A percentile compares a stretch with the other conserved stretches of the same genome.
These are phyloP conservation scores for Crambe crambe DNA, from an alignment of 37 sponge, comb jelly and placozoan species.

Conservation along the genomic window DNA sequence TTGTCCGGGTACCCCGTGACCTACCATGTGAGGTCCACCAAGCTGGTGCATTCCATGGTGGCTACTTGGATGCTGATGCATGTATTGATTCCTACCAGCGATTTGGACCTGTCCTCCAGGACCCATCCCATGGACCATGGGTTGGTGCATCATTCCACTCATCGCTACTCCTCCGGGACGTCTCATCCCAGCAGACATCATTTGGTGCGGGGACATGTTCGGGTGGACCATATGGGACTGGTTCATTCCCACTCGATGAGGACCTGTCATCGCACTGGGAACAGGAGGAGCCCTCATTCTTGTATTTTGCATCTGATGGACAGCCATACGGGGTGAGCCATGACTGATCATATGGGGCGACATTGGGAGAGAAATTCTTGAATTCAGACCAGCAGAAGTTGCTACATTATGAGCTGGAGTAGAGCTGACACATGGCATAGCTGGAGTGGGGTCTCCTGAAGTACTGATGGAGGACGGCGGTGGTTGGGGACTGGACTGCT, in stretches of 20 bases:
- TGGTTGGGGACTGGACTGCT: constrained; percentile 10
- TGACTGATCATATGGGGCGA: too few species aligned
- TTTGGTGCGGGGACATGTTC: not conserved
- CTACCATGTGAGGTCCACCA: not conserved
- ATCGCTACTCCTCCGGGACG: constrained; percentile 12
- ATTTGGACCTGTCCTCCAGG: not conserved
- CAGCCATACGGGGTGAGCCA: constrained; percentile 2
- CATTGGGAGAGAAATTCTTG: not conserved
- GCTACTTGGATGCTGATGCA: constrained; percentile 8
- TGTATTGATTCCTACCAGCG: not conserved
- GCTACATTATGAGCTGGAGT: constrained; percentile 26
- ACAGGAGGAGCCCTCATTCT: constrained; percentile 6
- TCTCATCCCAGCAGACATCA: not conserved
- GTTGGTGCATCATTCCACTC: constrained; percentile 5
- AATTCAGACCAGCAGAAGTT: not conserved
- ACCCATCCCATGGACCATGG: not conserved
- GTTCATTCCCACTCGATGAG: not conserved
- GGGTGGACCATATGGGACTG: not conserved
- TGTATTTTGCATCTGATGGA: not conserved
- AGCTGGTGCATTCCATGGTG: constrained; percentile 22
- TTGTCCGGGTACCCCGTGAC: not conserved
- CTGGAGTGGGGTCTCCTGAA: constrained; percentile 69
- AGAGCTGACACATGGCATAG: constrained; percentile 54
- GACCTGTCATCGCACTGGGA: not conserved
- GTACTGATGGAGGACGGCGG: constrained; percentile 51